Evolutionary conservation across 2,113 vertebrate species (phyloP), one percentile per base, ranked within the genome.

Genomic region (Callionymus lyra): DNA sequence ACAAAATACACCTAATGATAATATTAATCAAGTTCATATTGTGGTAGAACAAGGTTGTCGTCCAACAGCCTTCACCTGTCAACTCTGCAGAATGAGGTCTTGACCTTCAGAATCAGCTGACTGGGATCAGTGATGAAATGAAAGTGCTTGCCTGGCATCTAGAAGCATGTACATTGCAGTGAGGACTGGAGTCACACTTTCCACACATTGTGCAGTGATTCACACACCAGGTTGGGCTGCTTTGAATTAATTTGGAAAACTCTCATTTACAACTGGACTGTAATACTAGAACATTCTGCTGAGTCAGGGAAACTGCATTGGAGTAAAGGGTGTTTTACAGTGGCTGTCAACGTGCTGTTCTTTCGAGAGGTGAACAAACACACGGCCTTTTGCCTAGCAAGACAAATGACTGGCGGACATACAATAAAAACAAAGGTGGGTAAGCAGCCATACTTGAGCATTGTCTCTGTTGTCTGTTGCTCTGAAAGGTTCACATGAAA

Each of bases 261-360:
- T 58, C 50, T n/a, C 40, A 37, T 71, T 54, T 56, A 50, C 52
- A 43, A 41, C 44, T 39, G 59, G 55, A 51, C 51, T n/a, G 12
- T 21, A 36, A 34, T 4, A 33, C 64, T 47, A 13, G 63, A 72
- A 65, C 38, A 50, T 74, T 70, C 74, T 74, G 79, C 72, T 77
- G 70, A 77, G 43, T 72, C 61, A 65, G 62, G 62, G 42, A 36
- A 54, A 45, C 51, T 18, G 19, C 50, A 56, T 47, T 55, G 16
- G 50, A 21, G 42, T 50, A 32, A 9, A 6, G 53, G 51, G 27
- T 54, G 33, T 60, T 70, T 70, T 59, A 65, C 39, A 39, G 34
- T 10, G 19, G 34, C 55, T 68, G 66, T 71, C 62, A 58, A 70
- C 62, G 58, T 67, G 43, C 52, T 11, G 65, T 70, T 76, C 70